A percentile compares a stretch with the other conserved stretches of the same genome.
These are phyloP conservation scores for Hartigia nigra DNA, from an alignment of 2,888 invertebrate species.

Conservation along the genomic window DNA sequence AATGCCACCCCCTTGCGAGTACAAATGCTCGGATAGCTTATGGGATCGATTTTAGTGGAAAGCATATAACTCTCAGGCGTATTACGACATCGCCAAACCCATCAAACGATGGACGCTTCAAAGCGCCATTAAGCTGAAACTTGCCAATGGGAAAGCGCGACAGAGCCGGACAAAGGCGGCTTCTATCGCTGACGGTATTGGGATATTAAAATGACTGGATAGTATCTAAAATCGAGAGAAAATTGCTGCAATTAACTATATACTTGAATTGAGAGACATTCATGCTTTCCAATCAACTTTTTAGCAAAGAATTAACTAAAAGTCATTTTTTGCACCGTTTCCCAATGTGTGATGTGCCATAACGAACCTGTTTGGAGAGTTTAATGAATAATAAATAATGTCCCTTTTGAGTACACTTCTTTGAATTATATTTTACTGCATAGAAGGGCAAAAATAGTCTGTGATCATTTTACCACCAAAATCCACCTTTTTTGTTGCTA, in stretches of 20 bases:
- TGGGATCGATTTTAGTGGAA: constrained; percentile 11
- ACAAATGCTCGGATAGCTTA: constrained; percentile 16
- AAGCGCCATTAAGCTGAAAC: constrained; percentile 32
- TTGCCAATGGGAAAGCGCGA: not conserved
- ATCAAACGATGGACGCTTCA: constrained; percentile 52
- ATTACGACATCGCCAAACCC: constrained; percentile 52
- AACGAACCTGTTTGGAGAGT: not conserved
- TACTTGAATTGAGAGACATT: not conserved
- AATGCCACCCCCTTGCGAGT: constrained; percentile 13
- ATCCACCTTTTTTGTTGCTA: not conserved
- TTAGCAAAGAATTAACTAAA: not conserved
- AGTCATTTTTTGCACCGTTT: not conserved
- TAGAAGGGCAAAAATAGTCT: not conserved
- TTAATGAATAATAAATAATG: not conserved
- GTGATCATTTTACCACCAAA: not conserved
- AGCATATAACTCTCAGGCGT: constrained; percentile 15
- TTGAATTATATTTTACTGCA: not conserved
- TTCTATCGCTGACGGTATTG: not conserved
- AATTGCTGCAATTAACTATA: not conserved
- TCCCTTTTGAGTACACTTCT: not conserved
- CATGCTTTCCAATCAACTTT: not conserved
- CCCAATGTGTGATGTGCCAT: not conserved
- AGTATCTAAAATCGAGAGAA: not conserved
- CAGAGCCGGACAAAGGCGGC: not conserved
- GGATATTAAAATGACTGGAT: not conserved